These are phyloP conservation scores for Rhea americana DNA, from an alignment of 2,113 vertebrate genomes.

Conservation along the genomic window DNA sequence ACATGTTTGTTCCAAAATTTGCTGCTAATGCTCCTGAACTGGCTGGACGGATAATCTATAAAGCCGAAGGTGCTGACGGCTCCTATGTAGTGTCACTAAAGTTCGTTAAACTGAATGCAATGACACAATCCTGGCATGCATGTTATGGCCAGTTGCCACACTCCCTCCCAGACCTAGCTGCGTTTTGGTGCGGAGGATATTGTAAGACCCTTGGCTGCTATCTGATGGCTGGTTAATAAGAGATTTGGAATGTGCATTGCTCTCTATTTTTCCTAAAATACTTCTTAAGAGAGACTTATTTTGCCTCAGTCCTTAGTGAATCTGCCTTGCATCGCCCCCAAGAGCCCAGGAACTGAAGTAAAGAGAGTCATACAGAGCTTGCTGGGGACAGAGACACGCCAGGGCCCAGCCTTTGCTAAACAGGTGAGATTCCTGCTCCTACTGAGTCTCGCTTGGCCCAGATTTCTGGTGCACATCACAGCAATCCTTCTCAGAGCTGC, in stretches of 20 bases:
- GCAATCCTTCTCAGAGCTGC: no score
- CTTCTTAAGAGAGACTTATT: not conserved
- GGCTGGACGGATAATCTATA: not conserved
- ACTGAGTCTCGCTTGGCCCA: no score
- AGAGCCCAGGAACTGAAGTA: not conserved
- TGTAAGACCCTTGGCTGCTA: not conserved
- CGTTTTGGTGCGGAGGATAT: not conserved
- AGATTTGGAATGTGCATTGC: not conserved
- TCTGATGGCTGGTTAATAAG: not conserved
- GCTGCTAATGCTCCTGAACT: not conserved
- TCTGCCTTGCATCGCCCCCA: not conserved
- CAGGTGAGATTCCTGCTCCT: no score
- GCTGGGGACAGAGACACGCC: not conserved
- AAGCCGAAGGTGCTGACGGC: not conserved
- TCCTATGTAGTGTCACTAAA: not conserved
- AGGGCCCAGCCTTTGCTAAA: no score
- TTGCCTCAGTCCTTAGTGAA: not conserved
- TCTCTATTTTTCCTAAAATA: not conserved
- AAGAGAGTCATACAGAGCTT: not conserved
- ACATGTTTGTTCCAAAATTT: no score
- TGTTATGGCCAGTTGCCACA: not conserved
- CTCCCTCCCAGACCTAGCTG: not conserved
- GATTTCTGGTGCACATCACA: no score
- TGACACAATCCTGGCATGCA: not conserved
- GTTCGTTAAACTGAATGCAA: not conserved